Conservation (phyloP, 2,797 vertebrate genomes). For the Nyctalus aviator region DNA sequence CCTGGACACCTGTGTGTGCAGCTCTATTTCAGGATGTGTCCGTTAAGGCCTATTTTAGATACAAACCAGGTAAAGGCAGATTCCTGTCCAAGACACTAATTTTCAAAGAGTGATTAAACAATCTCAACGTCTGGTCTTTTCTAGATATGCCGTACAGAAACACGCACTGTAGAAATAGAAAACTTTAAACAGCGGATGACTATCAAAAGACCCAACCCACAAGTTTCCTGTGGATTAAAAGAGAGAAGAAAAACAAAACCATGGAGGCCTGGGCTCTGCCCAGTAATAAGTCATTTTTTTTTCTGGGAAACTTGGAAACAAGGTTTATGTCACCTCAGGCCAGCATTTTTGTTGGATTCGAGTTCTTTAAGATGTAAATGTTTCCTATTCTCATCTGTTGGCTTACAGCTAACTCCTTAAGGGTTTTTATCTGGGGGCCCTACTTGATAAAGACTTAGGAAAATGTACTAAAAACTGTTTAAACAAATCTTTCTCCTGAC, state of each 20-base stretch:
- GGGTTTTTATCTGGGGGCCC: background rate
- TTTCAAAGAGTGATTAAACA: background rate
- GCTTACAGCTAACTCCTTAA: constrained; percentile 3
- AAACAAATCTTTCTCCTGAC: constrained; percentile 10
- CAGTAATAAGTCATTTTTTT: constrained; percentile 70
- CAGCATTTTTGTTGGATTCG: constrained; percentile 28
- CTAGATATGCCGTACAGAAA: constrained; percentile 49
- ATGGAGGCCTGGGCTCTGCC: constrained; percentile 38
- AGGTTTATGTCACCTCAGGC: constrained; percentile 46
- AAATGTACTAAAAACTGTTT: constrained; percentile 14
- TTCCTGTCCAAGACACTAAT: background rate
- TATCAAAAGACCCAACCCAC: constrained; percentile 74
- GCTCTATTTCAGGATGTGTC: background rate
- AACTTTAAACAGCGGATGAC: constrained; percentile 72
- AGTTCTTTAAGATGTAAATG: background rate
- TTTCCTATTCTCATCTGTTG: constrained; percentile 63
- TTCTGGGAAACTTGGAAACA: constrained; percentile 77
- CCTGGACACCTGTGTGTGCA: background rate
- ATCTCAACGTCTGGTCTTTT: constrained; percentile 16
- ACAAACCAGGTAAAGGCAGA: constrained; percentile 21
- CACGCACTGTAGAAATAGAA: background rate
- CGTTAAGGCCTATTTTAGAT: background rate
- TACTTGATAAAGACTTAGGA: constrained; percentile 57
- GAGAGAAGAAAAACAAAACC: constrained; percentile 56
- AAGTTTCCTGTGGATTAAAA: constrained; percentile 77